These are phyloP conservation scores for Argentina silus DNA, from an alignment of 2,797 vertebrate genomes.

Conservation along the genomic window DNA sequence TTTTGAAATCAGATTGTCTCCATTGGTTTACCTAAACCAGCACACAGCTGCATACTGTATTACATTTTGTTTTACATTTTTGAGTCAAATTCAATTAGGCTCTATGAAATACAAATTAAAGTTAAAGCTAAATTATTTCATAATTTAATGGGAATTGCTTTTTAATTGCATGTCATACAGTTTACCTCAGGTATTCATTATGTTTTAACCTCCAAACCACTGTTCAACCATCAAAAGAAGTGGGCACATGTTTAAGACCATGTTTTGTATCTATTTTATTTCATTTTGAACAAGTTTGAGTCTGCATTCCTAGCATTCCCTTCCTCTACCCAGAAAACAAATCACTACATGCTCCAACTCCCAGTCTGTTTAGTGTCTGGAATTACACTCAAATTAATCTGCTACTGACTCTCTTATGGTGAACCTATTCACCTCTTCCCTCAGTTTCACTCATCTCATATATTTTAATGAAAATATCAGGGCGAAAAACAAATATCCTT, in stretches of 20 bases:
- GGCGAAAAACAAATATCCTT: not conserved
- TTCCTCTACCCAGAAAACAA: constrained; percentile 12
- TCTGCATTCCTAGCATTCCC: not conserved
- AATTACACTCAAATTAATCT: not conserved
- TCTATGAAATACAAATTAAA: not conserved
- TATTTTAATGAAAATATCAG: too few relatives aligned
- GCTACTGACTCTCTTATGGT: constrained; percentile 1
- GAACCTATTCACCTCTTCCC: constrained; percentile 16
- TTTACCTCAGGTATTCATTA: too few relatives aligned
- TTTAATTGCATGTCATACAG: too few relatives aligned
- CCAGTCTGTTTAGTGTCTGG: constrained; percentile 10
- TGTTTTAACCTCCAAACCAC: not conserved
- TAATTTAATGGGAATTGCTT: too few relatives aligned
- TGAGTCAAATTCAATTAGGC: not conserved
- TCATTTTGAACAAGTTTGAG: not conserved
- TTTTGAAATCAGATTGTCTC: not conserved
- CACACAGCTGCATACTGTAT: too few relatives aligned
- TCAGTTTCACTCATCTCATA: not conserved
- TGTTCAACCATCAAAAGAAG: not conserved
- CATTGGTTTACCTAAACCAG: too few relatives aligned
- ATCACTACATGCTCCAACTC: constrained; percentile 3
- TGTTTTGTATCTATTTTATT: not conserved
- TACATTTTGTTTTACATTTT: not conserved
- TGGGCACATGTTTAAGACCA: not conserved
- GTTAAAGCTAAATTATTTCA: not conserved